A percentile compares a stretch with the other conserved stretches of the same genome.
phyloP scores from a whole-genome alignment of 2,797 vertebrate genomes.

The Danio tinwini region DNA sequence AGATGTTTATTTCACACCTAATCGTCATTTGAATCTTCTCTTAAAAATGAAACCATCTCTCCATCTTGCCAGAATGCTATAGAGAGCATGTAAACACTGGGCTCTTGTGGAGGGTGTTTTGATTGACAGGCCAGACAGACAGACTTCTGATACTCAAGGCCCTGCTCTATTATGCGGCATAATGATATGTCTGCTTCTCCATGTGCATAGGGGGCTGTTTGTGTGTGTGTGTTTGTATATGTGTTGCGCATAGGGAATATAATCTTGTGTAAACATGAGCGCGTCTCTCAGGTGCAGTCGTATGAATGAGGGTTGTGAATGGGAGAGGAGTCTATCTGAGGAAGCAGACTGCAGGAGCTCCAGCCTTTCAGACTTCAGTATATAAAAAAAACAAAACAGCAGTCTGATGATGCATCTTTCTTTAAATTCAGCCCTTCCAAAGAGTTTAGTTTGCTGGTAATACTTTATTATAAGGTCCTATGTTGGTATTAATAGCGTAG shows the following conservation, averaged over 20 bases:
- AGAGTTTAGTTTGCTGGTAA: neutral
- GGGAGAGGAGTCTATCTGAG: slow-evolving; percentile 30
- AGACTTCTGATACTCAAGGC: slow-evolving; percentile 60
- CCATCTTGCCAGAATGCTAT: slow-evolving; percentile 28
- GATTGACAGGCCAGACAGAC: slow-evolving; percentile 60
- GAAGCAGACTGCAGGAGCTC: slow-evolving; percentile 37
- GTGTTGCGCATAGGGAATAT: slow-evolving; percentile 66
- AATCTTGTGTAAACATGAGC: slow-evolving; percentile 75
- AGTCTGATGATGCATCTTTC: slow-evolving; percentile 15
- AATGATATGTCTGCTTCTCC: slow-evolving; percentile 68
- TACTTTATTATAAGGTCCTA: neutral
- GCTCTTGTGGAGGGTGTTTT: slow-evolving; percentile 53
- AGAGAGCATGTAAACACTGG: slow-evolving; percentile 50
- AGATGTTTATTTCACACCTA: slow-evolving; percentile 9
- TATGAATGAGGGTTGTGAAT: slow-evolving; percentile 63
- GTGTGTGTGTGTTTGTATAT: slow-evolving; percentile 62
- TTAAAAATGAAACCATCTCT: slow-evolving; percentile 18
- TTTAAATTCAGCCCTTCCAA: slow-evolving; percentile 6
- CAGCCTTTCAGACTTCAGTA: slow-evolving; percentile 23
- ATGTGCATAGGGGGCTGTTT: slow-evolving; percentile 60
- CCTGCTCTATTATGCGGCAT: slow-evolving; percentile 63
- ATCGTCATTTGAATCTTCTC: slow-evolving; percentile 23
- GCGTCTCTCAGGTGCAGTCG: slow-evolving; percentile 72
- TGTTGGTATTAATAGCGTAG: neutral
- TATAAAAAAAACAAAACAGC: slow-evolving; percentile 35